Conservation (phyloP, 1,140 invertebrate genomes). For the Melanaphis sacchari region DNA sequence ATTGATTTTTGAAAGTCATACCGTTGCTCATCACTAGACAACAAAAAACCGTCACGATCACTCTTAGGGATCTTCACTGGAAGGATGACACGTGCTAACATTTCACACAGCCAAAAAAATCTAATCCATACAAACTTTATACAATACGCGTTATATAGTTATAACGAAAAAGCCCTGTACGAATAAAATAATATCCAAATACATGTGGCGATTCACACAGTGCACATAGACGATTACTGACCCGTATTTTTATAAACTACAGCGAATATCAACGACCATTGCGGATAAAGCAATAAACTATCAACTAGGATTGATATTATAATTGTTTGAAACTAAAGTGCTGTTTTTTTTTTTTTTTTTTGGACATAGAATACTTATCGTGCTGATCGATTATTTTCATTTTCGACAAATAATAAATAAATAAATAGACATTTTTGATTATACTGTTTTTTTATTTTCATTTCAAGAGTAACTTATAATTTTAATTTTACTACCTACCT, state of each 20-base stretch:
- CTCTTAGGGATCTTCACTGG: neutral
- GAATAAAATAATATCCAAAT: neutral
- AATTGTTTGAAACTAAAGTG: neutral
- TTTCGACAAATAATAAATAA: neutral
- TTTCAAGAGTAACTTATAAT: neutral
- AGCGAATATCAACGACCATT: neutral
- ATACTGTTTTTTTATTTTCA: neutral
- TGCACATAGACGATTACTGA: neutral
- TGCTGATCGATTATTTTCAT: neutral
- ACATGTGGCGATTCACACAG: neutral
- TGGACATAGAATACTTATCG: neutral
- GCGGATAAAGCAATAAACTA: no score
- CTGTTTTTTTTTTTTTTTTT: no score
- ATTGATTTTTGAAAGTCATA: neutral
- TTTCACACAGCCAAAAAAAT: neutral
- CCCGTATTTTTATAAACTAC: neutral
- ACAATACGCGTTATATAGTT: neutral
- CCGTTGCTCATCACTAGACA: neutral
- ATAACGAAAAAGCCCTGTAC: neutral
- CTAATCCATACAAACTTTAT: neutral
- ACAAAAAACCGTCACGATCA: neutral
- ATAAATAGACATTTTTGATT: neutral
- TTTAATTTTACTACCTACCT: neutral
- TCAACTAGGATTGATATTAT: neutral
- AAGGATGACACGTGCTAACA: neutral